Conservation (phyloP, 2,888 invertebrate genomes). For the Eustalomyia histrio region DNA sequence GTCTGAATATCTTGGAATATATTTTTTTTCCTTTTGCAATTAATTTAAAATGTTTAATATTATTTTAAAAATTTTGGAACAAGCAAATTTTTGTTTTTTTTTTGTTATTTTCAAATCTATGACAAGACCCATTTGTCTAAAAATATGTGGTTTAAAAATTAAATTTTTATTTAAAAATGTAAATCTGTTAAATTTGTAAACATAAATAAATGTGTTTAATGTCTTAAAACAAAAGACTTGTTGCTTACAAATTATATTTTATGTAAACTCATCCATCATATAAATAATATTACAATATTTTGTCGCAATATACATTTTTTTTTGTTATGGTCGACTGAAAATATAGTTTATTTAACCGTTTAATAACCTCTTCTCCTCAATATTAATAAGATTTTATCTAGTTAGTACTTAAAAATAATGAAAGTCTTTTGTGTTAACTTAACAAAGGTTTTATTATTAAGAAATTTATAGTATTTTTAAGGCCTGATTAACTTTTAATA, state of each 20-base stretch:
- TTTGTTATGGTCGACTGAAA: conserved; percentile 43
- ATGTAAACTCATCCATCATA: neutral
- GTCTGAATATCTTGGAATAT: too few relatives aligned
- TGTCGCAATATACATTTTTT: conserved; percentile 14
- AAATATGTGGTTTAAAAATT: too few relatives aligned
- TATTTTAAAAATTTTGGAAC: too few relatives aligned
- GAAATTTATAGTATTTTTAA: conserved; percentile 19
- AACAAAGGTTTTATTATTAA: neutral
- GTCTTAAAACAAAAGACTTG: conserved; percentile 20
- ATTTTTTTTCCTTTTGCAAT: too few relatives aligned
- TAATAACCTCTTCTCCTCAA: neutral
- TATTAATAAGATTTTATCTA: neutral
- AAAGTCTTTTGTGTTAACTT: conserved; percentile 37
- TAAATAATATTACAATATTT: neutral
- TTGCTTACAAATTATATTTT: conserved; percentile 12
- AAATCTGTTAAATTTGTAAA: too few relatives aligned
- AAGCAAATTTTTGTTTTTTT: too few relatives aligned
- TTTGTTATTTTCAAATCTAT: too few relatives aligned
- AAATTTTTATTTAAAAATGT: too few relatives aligned
- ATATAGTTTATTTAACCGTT: conserved; percentile 13
- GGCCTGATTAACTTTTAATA: conserved; percentile 33
- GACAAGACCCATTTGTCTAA: too few relatives aligned
- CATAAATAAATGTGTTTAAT: too few relatives aligned
- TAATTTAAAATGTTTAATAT: too few relatives aligned
- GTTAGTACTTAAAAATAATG: conserved; percentile 11